Evolutionary conservation across 2,797 vertebrate species (phyloP).

Genomic region (Argyrosomus regius): DNA sequence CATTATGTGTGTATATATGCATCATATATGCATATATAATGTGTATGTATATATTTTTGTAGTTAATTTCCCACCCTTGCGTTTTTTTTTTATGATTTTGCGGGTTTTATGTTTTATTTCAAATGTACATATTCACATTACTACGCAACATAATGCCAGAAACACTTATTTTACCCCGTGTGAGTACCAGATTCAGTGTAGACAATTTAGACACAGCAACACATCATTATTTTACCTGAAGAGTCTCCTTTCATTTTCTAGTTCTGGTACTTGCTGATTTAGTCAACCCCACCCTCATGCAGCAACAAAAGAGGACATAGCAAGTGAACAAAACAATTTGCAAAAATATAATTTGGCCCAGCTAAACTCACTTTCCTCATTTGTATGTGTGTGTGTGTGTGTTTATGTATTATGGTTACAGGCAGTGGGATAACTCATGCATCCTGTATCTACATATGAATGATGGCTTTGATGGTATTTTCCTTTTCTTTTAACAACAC

Average conservation of each 20-base stretch:
- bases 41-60: constrained; percentile 88
- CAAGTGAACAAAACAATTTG: constrained; percentile 15
- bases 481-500: constrained; percentile 15
- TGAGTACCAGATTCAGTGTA: constrained; percentile 35
- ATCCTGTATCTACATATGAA: constrained; percentile 44
- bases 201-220: constrained; percentile 13
- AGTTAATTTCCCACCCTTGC: constrained; percentile 76
- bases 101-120: constrained; percentile 75
- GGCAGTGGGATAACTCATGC: constrained; percentile 31
- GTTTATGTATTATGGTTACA: constrained; percentile 34
- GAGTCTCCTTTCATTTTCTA: background rate
- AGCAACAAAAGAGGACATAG: constrained; percentile 26
- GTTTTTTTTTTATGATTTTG: constrained; percentile 68
- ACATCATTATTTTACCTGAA: constrained; percentile 5
- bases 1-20: constrained; percentile 86
- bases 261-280: constrained; percentile 34
- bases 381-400: background rate
- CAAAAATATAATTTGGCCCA: constrained; percentile 27
- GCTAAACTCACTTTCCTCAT: constrained; percentile 31
- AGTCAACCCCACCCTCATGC: background rate
- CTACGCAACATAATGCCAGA: constrained; percentile 79
- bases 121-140: constrained; percentile 87
- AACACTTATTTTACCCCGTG: constrained; percentile 44
- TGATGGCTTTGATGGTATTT: constrained; percentile 29
- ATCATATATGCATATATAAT: constrained; percentile 87